Conservation (phyloP, 2,113 vertebrate genomes). For the Indicator maculatus region DNA sequence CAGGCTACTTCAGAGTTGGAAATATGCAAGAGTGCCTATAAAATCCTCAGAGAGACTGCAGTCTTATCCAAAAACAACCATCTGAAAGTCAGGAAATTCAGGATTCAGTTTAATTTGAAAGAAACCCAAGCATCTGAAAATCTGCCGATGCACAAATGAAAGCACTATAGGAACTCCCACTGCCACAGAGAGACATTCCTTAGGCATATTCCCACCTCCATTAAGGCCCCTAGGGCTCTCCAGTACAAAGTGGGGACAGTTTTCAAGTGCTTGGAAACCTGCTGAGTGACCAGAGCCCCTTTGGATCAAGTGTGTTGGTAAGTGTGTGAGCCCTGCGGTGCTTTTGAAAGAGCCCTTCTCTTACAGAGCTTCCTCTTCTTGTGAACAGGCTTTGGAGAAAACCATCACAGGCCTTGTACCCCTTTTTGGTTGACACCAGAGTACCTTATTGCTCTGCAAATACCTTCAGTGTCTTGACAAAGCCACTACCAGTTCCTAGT, state of each 20-base stretch:
- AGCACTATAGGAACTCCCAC: slow-evolving; percentile 47
- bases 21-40: slow-evolving; percentile 54
- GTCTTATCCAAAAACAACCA: slow-evolving; percentile 60
- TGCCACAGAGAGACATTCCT: slow-evolving; percentile 1
- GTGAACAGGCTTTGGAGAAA: slow-evolving; percentile 23
- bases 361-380: slow-evolving; percentile 4
- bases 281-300: not conserved
- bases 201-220: slow-evolving; percentile 40
- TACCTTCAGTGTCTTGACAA: not conserved
- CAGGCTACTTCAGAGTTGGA: slow-evolving; percentile 47
- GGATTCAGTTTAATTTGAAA: slow-evolving; percentile 68
- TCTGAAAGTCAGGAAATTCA: slow-evolving; percentile 66
- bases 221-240: slow-evolving; percentile 31
- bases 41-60: slow-evolving; percentile 44
- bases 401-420: slow-evolving; percentile 5
- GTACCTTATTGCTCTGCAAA: slow-evolving; percentile 24
- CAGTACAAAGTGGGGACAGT: slow-evolving; percentile 57
- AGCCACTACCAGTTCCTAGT: not conserved
- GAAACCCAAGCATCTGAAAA: slow-evolving; percentile 66
- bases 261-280: slow-evolving; percentile 47
- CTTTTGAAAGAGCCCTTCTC: slow-evolving; percentile 41
- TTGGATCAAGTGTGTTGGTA: slow-evolving; percentile 25
- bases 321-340: not conserved
- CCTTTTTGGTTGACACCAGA: not conserved
- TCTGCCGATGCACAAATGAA: slow-evolving; percentile 38